These are phyloP conservation scores for Drosophila subpulchrella DNA, from an alignment of 1,140 invertebrate genomes.

Conservation along the genomic window DNA sequence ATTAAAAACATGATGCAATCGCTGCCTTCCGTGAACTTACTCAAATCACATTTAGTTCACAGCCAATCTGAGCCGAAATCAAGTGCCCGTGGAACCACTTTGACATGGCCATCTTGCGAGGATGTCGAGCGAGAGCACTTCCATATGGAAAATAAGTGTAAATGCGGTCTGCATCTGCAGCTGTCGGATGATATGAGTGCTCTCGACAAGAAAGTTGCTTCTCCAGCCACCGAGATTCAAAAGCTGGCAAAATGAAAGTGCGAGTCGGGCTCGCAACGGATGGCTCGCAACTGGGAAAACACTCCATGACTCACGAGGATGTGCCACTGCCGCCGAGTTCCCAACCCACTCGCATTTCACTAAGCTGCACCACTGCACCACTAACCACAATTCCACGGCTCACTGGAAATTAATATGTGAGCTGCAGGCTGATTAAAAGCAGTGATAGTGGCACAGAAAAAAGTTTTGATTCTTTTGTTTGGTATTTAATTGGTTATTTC, in stretches of 20 bases:
- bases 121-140: conserved; percentile 26
- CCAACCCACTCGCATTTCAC: conserved; percentile 51
- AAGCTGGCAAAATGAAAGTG: conserved; percentile 71
- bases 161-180: conserved; percentile 44
- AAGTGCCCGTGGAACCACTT: conserved; percentile 44
- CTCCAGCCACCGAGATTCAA: conserved; percentile 52
- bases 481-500: not conserved
- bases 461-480: conserved; percentile 8
- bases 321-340: not conserved
- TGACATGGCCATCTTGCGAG: conserved; percentile 31
- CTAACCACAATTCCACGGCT: conserved; percentile 61
- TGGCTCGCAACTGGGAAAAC: conserved; percentile 20
- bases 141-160: conserved; percentile 34
- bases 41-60: conserved; percentile 49
- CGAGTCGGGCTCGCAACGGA: conserved; percentile 21
- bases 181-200: conserved; percentile 41
- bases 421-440: conserved; percentile 25
- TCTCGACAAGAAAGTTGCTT: conserved; percentile 68
- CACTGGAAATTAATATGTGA: conserved; percentile 42
- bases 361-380: conserved; percentile 31
- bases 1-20: conserved; percentile 73
- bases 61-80: conserved; percentile 40
- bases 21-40: conserved; percentile 22
- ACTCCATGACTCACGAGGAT: conserved; percentile 33
- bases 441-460: conserved; percentile 50